phyloP scores from a whole-genome alignment of 30 jellyfish, hydroid and myxozoan species.

The Mastigias papua region DNA sequence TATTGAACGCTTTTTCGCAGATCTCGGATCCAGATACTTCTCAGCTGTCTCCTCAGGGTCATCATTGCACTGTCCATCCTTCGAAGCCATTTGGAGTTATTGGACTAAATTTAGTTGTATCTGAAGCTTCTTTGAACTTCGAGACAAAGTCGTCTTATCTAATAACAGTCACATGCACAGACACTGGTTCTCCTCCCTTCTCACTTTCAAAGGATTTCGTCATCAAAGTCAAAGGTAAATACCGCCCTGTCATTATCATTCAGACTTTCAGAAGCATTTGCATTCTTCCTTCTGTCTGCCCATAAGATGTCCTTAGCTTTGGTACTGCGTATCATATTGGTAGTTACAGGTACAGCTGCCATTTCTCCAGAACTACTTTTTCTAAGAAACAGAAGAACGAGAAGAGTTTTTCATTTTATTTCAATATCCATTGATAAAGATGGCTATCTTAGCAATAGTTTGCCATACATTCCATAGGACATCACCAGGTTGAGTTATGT shows the following conservation, averaged over 20 bases:
- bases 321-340: no score
- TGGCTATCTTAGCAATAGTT: no score
- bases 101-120: conserved; percentile 52
- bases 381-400: no score
- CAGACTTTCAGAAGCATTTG: background rate
- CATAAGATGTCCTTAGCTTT: background rate
- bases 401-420: no score
- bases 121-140: conserved; percentile 18
- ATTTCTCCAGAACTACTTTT: no score
- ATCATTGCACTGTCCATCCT: conserved; percentile 48
- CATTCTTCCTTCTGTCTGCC: background rate
- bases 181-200: conserved; percentile 72
- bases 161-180: conserved; percentile 53
- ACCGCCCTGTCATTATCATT: background rate
- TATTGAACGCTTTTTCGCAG: conserved; percentile 16
- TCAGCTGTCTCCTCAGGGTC: conserved; percentile 62
- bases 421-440: no score
- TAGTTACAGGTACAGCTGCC: no score
- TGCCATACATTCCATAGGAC: no score
- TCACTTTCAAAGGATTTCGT: conserved; percentile 15
- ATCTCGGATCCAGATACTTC: conserved; percentile 72
- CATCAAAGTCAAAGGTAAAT: conserved; percentile 59
- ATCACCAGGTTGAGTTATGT: no score
- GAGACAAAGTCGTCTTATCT: conserved; percentile 18
- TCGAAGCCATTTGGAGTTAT: conserved; percentile 35